phyloP scores from a whole-genome alignment of 2,113 vertebrate genomes.

The Suncus etruscus region DNA sequence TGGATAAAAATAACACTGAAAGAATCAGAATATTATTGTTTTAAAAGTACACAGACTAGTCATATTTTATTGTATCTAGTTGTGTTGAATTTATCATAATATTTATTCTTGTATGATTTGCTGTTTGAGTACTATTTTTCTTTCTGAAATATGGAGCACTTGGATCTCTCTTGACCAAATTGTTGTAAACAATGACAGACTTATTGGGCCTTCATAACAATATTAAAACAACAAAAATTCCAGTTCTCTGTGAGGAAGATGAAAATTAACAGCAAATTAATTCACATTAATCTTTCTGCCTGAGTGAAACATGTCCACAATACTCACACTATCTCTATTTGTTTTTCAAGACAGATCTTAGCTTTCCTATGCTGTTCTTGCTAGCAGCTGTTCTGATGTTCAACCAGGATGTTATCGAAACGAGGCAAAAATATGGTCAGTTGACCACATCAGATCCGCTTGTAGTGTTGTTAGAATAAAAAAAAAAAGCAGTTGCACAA shows the following conservation, averaged over 20 bases:
- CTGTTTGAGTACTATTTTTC: slow-evolving; percentile 36
- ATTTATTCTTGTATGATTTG: slow-evolving; percentile 62
- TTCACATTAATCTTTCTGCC: not conserved
- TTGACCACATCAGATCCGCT: not conserved
- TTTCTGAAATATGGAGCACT: slow-evolving; percentile 66
- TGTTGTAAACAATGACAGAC: slow-evolving; percentile 58
- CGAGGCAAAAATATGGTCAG: not conserved
- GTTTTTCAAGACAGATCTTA: not conserved
- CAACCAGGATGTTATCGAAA: not conserved
- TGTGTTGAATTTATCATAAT: slow-evolving; percentile 64
- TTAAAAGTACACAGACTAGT: slow-evolving; percentile 1
- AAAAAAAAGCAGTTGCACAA: not conserved
- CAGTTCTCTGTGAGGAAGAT: not conserved
- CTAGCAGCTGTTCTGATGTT: not conserved
- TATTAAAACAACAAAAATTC: slow-evolving; percentile 58
- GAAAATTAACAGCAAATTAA: not conserved
- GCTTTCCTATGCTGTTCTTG: not conserved
- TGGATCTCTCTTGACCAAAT: slow-evolving; percentile 68
- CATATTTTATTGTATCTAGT: slow-evolving; percentile 44
- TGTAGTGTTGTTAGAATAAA: not conserved
- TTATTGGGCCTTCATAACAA: slow-evolving; percentile 40
- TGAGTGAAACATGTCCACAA: not conserved
- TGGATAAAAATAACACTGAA: slow-evolving; percentile 26
- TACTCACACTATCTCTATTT: not conserved
- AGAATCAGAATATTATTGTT: slow-evolving; percentile 39